phyloP scores from a whole-genome alignment of 2,888 invertebrate species.

The Mayetiola destructor region DNA sequence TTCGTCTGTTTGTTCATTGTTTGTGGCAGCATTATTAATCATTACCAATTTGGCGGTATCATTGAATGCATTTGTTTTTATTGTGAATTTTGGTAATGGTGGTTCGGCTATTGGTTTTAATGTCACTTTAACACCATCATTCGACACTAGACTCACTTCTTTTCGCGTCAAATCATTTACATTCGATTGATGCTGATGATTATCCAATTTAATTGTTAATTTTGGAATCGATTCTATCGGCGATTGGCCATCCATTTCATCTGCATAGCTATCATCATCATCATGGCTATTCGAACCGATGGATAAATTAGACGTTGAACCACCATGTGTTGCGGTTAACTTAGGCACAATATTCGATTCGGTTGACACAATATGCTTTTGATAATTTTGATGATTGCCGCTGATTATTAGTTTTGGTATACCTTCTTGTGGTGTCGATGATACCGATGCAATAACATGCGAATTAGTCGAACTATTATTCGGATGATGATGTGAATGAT shows the following conservation, averaged over 20 bases:
- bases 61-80: constrained; percentile 35
- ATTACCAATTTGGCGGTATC: constrained; percentile 29
- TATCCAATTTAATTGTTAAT: constrained; percentile 32
- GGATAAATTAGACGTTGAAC: constrained; percentile 21
- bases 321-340: constrained; percentile 27
- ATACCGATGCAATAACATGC: no score
- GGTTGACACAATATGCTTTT: constrained; percentile 11
- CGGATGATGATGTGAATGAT: neutral
- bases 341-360: constrained; percentile 28
- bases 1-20: neutral
- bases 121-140: constrained; percentile 16
- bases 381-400: neutral
- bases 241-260: no score
- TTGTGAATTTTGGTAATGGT: constrained; percentile 44
- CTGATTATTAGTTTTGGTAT: constrained; percentile 22
- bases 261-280: neutral
- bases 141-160: neutral
- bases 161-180: constrained; percentile 3
- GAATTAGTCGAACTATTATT: no score
- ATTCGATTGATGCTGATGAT: constrained; percentile 8
- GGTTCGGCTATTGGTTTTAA: constrained; percentile 22
- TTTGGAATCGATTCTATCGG: constrained; percentile 33
- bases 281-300: constrained; percentile 21
- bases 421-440: constrained; percentile 14
- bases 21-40: neutral